Evolutionary conservation across 2,888 invertebrate species (phyloP), one percentile per base, ranked within the genome.

Genomic region (Andrena trimmerana): DNA sequence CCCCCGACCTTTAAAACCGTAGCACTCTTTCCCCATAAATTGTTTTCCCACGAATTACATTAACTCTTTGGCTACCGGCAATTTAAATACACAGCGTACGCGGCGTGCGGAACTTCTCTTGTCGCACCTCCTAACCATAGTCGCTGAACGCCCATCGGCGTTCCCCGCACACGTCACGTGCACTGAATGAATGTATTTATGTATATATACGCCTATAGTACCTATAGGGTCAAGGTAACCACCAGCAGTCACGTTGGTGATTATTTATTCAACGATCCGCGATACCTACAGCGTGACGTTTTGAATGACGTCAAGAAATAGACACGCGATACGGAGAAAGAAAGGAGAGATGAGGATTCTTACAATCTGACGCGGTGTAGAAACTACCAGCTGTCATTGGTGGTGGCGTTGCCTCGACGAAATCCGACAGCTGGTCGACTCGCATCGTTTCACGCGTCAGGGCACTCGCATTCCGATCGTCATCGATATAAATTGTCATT

Each of bases 401-500:
- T 24, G 68, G 66, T 73, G 33, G 65, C 57, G 66, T 70, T 29
- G 65, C 57, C 67, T 83, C 70, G 66, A 77, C 62, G 73, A 75
- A 78, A 67, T 70, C 73, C 72, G 68, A 86, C 86, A 87, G 87
- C 81, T 88, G 88, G 73, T 71, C 66, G 75, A 71, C 75, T 80
- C 68, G 70, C 71, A 33, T 78, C 74, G 76, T 85, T 85, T 85
- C 82, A 83, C 71, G 84, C 85, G 78, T 79, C 78, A 73, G 71
- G 60, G 68, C 73, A 73, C 69, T 65, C 77, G 81, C 86, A 86
- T 87, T 88, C 85, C 87, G 62, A 83, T 88, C 77, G 52, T 87
- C 89, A 68, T 87, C 84, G 71, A 78, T 82, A 81, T 74, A 84
- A 87, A 87, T 89, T 81, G 79, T 89, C 87, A 87, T 87, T 89